Evolutionary conservation across 92 coral and sea anemone species (phyloP).

Genomic region (Zoanthus gigantus): DNA sequence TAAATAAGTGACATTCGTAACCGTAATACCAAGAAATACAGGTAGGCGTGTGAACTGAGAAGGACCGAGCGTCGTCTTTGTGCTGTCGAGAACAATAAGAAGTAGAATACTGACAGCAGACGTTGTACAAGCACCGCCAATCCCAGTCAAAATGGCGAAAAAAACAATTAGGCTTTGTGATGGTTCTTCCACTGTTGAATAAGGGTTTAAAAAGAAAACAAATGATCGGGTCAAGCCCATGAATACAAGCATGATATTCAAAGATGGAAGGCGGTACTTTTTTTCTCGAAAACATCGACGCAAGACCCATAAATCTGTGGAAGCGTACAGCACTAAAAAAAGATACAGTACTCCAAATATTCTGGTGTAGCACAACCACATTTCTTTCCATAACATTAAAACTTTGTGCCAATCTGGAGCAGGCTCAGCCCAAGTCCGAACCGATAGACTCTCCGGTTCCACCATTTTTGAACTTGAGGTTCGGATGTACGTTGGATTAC

Average conservation of each 20-base stretch:
- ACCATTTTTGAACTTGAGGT: neutral
- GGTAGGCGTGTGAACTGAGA: constrained; percentile 55
- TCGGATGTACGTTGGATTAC: neutral
- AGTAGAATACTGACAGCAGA: constrained; percentile 76
- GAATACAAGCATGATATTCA: constrained; percentile 62
- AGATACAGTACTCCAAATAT: constrained; percentile 27
- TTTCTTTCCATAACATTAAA: neutral
- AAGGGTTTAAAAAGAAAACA: constrained; percentile 69
- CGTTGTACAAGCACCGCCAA: constrained; percentile 75
- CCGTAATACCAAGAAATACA: constrained; percentile 58
- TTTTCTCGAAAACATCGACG: constrained; percentile 10
- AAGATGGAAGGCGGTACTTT: constrained; percentile 55
- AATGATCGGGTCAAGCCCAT: constrained; percentile 61
- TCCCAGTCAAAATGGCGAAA: constrained; percentile 56
- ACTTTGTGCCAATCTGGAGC: constrained; percentile 31
- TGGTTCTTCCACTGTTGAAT: constrained; percentile 46
- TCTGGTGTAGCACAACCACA: constrained; percentile 14
- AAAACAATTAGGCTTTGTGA: constrained; percentile 38
- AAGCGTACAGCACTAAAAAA: constrained; percentile 2
- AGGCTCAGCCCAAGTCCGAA: constrained; percentile 33
- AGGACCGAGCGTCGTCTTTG: constrained; percentile 67
- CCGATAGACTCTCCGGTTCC: neutral
- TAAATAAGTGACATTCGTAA: constrained; percentile 61
- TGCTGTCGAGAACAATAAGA: constrained; percentile 70
- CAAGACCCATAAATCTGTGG: constrained; percentile 33